Percentiles rank a stretch among this genome's conserved stretches.
phyloP scores from a whole-genome alignment of 2,888 invertebrate species.

The Melinaea marsaeus region DNA sequence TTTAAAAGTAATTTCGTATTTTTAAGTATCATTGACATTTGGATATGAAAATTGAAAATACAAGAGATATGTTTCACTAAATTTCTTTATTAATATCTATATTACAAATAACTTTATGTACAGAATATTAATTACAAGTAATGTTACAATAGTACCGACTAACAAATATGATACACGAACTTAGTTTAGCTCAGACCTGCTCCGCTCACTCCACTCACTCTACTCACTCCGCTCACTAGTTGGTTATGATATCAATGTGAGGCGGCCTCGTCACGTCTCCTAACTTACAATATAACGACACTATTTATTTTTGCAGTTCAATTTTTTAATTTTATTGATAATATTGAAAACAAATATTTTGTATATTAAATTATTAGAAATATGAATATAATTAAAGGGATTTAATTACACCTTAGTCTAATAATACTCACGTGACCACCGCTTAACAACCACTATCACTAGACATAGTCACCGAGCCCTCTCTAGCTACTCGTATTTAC shows the following conservation, averaged over 20 bases:
- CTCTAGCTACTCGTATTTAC: not conserved
- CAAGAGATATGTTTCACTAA: constrained; percentile 60
- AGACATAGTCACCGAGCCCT: constrained; percentile 1
- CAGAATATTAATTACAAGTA: constrained; percentile 57
- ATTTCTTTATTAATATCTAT: constrained; percentile 71
- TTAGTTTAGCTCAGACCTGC: constrained; percentile 26
- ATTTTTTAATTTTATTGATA: not conserved
- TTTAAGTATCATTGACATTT: not conserved
- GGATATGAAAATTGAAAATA: constrained; percentile 26
- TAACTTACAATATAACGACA: not conserved
- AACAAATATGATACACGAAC: constrained; percentile 36
- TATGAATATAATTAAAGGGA: constrained; percentile 6
- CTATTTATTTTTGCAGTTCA: not conserved
- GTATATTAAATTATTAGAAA: not conserved
- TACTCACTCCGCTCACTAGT: constrained; percentile 1
- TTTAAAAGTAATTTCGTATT: too few relatives aligned
- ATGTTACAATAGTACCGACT: constrained; percentile 51
- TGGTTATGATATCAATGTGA: constrained; percentile 21
- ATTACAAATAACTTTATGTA: constrained; percentile 75
- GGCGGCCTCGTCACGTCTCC: constrained; percentile 25
- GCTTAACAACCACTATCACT: constrained; percentile 10
- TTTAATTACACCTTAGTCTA: constrained; percentile 21
- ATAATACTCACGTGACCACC: constrained; percentile 30
- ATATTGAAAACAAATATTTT: not conserved
- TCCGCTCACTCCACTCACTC: constrained; percentile 24